Evolutionary conservation across 2,888 invertebrate species (phyloP).

Genomic region (Lysandra coridon): DNA sequence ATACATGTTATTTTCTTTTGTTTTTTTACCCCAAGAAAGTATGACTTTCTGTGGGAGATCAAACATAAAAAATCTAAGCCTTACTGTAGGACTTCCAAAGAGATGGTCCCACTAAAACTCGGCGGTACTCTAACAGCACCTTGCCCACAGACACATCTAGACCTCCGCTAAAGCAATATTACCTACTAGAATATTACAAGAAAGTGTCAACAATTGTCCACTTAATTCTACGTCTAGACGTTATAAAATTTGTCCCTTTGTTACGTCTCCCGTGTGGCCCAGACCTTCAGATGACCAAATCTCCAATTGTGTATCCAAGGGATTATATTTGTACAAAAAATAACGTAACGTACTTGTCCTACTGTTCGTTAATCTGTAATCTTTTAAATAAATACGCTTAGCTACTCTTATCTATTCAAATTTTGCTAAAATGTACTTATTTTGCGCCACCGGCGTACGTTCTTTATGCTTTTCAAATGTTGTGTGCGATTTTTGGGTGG

Average conservation of each 20-base stretch:
- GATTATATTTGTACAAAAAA: conserved; percentile 27
- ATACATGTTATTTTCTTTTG: too few relatives aligned
- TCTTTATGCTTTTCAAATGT: conserved; percentile 38
- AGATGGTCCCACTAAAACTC: too few relatives aligned
- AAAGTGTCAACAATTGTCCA: not conserved
- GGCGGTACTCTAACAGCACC: too few relatives aligned
- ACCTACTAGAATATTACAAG: not conserved
- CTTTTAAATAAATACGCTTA: conserved; percentile 69
- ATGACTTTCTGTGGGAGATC: too few relatives aligned
- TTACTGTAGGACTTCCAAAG: too few relatives aligned
- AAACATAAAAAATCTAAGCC: too few relatives aligned
- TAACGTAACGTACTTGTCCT: conserved; percentile 25
- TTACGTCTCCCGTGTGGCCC: conserved; percentile 18
- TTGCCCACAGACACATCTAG: too few relatives aligned
- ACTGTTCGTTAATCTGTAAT: conserved; percentile 61
- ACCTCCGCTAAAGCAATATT: not conserved
- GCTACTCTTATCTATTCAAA: conserved; percentile 50
- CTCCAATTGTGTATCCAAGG: conserved; percentile 6
- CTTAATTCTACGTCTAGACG: conserved; percentile 17
- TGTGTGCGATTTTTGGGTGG: conserved; percentile 52
- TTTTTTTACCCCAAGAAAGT: too few relatives aligned
- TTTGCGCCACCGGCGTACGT: conserved; percentile 11
- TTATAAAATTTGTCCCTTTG: not conserved
- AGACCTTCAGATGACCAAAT: conserved; percentile 16
- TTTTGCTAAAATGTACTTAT: conserved; percentile 12